phyloP scores from a whole-genome alignment of 2,113 vertebrate species.

The Sorex araneus region DNA sequence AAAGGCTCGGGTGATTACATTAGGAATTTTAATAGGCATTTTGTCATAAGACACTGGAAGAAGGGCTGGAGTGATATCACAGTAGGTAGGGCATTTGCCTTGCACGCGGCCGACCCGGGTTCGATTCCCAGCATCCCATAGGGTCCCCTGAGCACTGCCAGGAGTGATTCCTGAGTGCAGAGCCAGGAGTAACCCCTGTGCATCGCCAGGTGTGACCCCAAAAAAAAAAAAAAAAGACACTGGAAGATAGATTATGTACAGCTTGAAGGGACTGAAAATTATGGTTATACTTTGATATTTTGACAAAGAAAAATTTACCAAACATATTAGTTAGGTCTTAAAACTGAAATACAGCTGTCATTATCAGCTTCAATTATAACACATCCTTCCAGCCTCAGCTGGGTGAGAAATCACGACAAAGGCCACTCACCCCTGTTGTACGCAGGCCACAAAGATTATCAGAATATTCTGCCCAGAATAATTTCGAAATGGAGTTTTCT shows the following conservation, averaged over 20 bases:
- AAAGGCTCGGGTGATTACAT: slow-evolving; percentile 69
- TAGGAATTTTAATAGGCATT: slow-evolving; percentile 82
- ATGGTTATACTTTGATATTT: slow-evolving; percentile 77
- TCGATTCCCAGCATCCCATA: too few relatives aligned
- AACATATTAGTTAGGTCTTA: slow-evolving; percentile 77
- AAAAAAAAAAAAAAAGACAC: too few relatives aligned
- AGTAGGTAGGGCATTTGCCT: too few relatives aligned
- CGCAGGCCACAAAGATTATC: too few relatives aligned
- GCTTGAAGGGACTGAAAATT: slow-evolving; percentile 77
- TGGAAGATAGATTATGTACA: slow-evolving; percentile 79
- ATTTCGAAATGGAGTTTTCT: not conserved
- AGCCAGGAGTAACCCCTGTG: too few relatives aligned
- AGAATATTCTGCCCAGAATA: too few relatives aligned
- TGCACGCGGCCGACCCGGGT: too few relatives aligned
- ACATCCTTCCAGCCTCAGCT: not conserved
- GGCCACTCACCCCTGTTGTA: too few relatives aligned
- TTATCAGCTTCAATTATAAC: slow-evolving; percentile 55
- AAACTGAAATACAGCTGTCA: slow-evolving; percentile 80
- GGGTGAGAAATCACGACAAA: not conserved
- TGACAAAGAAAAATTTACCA: slow-evolving; percentile 81
- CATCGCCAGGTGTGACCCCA: too few relatives aligned
- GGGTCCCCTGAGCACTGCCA: too few relatives aligned
- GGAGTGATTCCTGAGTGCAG: too few relatives aligned
- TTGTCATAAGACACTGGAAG: slow-evolving; percentile 69
- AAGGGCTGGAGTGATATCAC: too few relatives aligned